Percentiles rank a stretch among this genome's conserved stretches.
These are phyloP conservation scores for Sturnira hondurensis DNA, from an alignment of 2,113 vertebrate species.

Conservation along the genomic window DNA sequence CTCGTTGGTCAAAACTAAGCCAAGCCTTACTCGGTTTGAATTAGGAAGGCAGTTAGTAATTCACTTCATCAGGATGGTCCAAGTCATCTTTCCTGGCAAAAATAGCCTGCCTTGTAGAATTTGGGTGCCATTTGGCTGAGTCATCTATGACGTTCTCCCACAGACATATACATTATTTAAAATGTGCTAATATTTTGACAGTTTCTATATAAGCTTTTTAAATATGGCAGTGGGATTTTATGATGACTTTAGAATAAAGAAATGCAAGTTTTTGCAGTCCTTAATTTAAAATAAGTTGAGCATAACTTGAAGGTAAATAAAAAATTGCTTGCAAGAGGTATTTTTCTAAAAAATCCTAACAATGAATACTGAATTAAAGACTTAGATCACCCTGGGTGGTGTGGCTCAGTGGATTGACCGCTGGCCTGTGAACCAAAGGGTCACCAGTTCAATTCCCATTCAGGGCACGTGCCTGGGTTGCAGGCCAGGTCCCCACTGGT, in stretches of 20 bases:
- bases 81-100: background rate
- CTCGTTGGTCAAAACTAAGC: background rate
- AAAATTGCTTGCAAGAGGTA: background rate
- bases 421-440: too few species aligned
- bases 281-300: slow-evolving; percentile 39
- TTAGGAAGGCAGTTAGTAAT: background rate
- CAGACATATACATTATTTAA: background rate
- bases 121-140: background rate
- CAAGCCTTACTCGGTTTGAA: background rate
- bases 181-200: background rate
- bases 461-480: too few species aligned
- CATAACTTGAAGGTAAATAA: background rate
- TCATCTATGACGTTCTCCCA: background rate
- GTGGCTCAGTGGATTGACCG: too few species aligned
- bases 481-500: too few species aligned
- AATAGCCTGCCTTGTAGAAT: background rate
- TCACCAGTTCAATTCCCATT: too few species aligned
- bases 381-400: too few species aligned
- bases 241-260: background rate
- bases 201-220: background rate
- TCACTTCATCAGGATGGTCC: background rate
- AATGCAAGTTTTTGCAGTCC: background rate
- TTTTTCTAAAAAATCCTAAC: background rate
- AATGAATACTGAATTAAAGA: background rate
- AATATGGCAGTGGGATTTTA: background rate